Conservation (phyloP, 2,888 invertebrate species). For the Temnothorax unifasciatus region DNA sequence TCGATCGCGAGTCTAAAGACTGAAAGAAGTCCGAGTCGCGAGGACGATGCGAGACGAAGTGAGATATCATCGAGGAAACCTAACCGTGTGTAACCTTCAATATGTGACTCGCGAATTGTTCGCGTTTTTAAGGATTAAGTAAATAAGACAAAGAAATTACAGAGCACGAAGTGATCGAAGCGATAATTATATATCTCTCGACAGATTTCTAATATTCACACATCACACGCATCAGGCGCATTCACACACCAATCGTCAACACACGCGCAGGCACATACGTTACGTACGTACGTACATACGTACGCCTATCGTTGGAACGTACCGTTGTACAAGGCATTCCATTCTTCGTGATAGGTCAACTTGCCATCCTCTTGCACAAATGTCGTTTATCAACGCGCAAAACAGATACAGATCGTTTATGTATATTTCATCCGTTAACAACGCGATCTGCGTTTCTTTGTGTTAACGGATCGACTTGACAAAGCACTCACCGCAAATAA, state of each 20-base stretch:
- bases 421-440: conserved; percentile 60
- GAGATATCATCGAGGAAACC: conserved; percentile 55
- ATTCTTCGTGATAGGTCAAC: conserved; percentile 84
- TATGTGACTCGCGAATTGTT: not conserved
- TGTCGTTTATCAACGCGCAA: conserved; percentile 73
- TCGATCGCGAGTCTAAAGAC: conserved; percentile 53
- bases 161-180: conserved; percentile 24
- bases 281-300: not conserved
- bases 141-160: conserved; percentile 1
- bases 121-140: not conserved
- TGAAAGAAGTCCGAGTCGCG: conserved; percentile 61
- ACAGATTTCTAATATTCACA: conserved; percentile 45
- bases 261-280: not conserved
- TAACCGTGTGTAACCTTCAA: conserved; percentile 65
- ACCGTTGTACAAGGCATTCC: conserved; percentile 83
- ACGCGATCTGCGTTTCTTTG: conserved; percentile 50
- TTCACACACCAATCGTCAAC: not conserved
- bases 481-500: conserved; percentile 69
- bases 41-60: conserved; percentile 48
- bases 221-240: not conserved
- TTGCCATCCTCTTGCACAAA: conserved; percentile 81
- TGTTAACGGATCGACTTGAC: conserved; percentile 63
- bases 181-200: conserved; percentile 44
- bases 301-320: conserved; percentile 64
- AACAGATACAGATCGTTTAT: conserved; percentile 61